phyloP scores from a whole-genome alignment of 2,888 invertebrate species.

The Acleris literana region DNA sequence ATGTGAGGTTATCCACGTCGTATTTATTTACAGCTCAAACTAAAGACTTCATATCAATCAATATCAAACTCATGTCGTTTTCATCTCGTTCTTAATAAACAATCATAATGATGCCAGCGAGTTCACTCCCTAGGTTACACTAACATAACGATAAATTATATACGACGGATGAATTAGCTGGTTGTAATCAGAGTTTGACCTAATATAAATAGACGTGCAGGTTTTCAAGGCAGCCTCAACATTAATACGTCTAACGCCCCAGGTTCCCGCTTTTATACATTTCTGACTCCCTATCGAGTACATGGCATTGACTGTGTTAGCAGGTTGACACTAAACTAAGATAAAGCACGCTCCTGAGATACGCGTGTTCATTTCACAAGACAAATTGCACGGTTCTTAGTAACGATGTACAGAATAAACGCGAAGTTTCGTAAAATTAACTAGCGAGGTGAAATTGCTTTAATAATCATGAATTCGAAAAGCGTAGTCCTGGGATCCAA shows the following conservation, averaged over 20 bases:
- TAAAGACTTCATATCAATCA: no score
- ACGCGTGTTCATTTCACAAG: conserved; percentile 15
- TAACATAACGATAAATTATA: no score
- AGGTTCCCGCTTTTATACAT: no score
- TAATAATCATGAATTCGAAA: conserved; percentile 1
- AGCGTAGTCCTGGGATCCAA: no score
- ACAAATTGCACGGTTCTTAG: conserved; percentile 24
- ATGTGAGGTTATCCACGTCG: neutral
- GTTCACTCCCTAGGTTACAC: no score
- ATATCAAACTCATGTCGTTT: no score
- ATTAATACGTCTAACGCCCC: neutral
- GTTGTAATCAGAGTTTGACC: neutral
- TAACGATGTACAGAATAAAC: conserved; percentile 20
- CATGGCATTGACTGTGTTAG: neutral
- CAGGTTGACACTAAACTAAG: conserved; percentile 26
- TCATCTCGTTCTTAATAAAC: no score
- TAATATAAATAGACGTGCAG: neutral
- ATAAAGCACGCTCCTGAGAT: conserved; percentile 26
- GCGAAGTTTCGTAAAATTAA: conserved; percentile 23
- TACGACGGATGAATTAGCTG: no score
- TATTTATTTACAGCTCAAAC: no score
- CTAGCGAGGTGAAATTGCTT: neutral
- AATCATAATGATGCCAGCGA: no score
- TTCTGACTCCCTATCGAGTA: no score
- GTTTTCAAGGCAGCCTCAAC: conserved; percentile 15